These are phyloP conservation scores for Heteromurus nitidus DNA, from an alignment of 2,888 invertebrate species.

Conservation along the genomic window DNA sequence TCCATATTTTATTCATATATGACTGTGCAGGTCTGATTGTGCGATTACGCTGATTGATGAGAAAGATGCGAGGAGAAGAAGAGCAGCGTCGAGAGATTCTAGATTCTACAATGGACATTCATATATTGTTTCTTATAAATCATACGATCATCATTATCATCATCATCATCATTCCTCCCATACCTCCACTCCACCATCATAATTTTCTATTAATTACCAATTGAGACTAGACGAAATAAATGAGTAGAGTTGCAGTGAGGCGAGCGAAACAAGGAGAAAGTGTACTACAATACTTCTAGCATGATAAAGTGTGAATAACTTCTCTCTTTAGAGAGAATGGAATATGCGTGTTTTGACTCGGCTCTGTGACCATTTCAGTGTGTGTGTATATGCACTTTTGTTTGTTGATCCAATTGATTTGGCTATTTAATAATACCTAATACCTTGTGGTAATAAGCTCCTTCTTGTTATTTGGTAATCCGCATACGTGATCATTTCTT, in stretches of 20 bases:
- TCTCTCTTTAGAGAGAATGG: background rate
- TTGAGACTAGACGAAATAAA: conserved; percentile 16
- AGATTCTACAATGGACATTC: too few species aligned
- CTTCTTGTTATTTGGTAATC: conserved; percentile 5
- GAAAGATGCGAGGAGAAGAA: background rate
- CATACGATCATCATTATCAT: background rate
- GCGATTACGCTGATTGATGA: too few species aligned
- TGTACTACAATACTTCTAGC: background rate
- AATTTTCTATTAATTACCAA: conserved; percentile 38
- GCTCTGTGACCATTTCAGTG: background rate
- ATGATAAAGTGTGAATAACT: background rate
- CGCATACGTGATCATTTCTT: background rate
- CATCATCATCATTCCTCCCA: background rate
- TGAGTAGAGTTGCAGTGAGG: background rate
- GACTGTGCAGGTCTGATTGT: too few species aligned
- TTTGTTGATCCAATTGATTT: conserved; percentile 49
- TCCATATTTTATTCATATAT: too few species aligned
- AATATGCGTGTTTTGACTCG: background rate
- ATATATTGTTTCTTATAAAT: too few species aligned
- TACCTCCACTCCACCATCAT: background rate
- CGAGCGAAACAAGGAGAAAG: conserved; percentile 30
- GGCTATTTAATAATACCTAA: conserved; percentile 1
- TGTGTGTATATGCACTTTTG: too few species aligned
- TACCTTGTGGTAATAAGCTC: background rate
- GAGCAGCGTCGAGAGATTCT: too few species aligned